A percentile compares a stretch with the other conserved stretches of the same genome.
Evolutionary conservation across 2,113 vertebrate genomes (phyloP).

Genomic region (Phyllopteryx taeniolatus): DNA sequence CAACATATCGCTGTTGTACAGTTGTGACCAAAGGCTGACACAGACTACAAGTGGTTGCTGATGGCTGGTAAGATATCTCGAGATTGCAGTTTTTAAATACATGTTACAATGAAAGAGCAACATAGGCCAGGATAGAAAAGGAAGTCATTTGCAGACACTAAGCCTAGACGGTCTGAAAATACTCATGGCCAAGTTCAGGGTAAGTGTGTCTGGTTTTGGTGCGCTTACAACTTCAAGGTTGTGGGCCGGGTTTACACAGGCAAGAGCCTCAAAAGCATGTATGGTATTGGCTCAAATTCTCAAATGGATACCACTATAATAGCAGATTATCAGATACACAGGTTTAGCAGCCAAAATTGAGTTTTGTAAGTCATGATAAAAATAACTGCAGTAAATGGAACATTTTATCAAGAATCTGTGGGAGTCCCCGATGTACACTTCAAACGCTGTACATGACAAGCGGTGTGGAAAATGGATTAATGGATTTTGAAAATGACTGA

Average conservation of each 20-base stretch:
- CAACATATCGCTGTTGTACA: constrained; percentile 8
- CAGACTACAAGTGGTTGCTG: constrained; percentile 24
- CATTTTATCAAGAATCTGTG: not conserved
- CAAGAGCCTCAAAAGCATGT: constrained; percentile 39
- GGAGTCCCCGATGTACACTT: not conserved
- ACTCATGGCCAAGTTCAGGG: constrained; percentile 43
- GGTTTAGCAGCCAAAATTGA: constrained; percentile 2
- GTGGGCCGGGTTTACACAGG: constrained; percentile 53
- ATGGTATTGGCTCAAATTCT: constrained; percentile 29
- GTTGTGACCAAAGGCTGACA: constrained; percentile 11
- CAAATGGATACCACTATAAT: constrained; percentile 16
- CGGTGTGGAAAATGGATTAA: not conserved
- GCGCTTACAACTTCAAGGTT: constrained; percentile 62
- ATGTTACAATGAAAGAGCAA: constrained; percentile 43
- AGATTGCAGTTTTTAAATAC: constrained; percentile 29
- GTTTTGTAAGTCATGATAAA: constrained; percentile 1
- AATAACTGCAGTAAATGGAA: not conserved
- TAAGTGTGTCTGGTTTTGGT: constrained; percentile 53
- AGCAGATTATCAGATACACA: constrained; percentile 7
- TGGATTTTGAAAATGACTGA: not conserved
- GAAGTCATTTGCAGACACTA: constrained; percentile 41
- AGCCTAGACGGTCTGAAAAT: constrained; percentile 61
- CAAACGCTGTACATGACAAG: not conserved
- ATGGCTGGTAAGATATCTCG: constrained; percentile 25
- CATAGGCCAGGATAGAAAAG: constrained; percentile 44